Evolutionary conservation across 2,888 invertebrate species (phyloP), one percentile per base, ranked within the genome.

Genomic region (Pemphredon lugubris): DNA sequence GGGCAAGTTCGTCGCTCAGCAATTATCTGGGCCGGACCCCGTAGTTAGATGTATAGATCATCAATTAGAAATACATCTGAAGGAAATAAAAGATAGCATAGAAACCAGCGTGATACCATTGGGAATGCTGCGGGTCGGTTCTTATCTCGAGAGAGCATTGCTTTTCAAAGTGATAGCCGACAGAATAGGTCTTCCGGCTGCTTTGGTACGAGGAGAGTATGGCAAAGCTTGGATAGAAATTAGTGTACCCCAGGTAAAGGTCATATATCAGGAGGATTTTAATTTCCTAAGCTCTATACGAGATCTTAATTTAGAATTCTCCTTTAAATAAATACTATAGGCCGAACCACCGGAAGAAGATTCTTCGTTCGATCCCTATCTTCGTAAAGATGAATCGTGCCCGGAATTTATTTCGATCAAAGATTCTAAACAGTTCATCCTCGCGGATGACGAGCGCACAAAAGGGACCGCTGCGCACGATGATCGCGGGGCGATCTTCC

Each of bases 121-220:
- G 2, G 94, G 94, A 0, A 89, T 85, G 81, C 87, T 94, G 53
- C 90, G 90, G 7, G 91, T 92, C 44, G 94, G 94, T 1, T 92
- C 92, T 0, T 89, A 91, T 13, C 88, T 94, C 40, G 94, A 94
- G 81, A 90, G 94, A 0, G 92, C 94, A 0, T 45, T 94, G 2
- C 90, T 94, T 18, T 94, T 93, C 89, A 94, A 94, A 85, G 91
- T 90, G 0, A 85, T 94, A 20, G 93, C 94, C 0, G 94, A 94
- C 84, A 91, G 92, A 40, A 85, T 93, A 18, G 93, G 92, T 0
- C 73, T 94, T 66, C 94, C 94, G 0, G 92, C 93, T 55, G 91
- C 93, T 0, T 80, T 94, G 63, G 90, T 91, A 64, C 91, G 94
- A 1, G 90, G 92, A 1, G 84, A 90, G n/a, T 91, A 92, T 57